Percentiles rank a stretch among this genome's conserved stretches.
Evolutionary conservation across 37 sponge, comb jelly and placozoan genomes (phyloP).

Genomic region (Halisarca cf. caerulea): DNA sequence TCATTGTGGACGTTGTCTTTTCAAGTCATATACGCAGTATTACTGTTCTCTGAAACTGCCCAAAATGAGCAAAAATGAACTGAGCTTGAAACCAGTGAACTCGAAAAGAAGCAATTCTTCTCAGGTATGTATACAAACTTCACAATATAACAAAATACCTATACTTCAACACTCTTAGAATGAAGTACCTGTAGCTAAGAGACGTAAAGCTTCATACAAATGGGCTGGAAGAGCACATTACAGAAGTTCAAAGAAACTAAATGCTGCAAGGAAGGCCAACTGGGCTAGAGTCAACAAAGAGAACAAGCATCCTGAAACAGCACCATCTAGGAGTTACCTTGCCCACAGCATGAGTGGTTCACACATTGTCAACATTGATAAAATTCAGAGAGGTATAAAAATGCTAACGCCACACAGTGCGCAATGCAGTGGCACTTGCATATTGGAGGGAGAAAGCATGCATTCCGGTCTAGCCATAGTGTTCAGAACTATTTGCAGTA

Average conservation of each 20-base stretch:
- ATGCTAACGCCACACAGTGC: background rate
- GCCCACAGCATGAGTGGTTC: conserved; percentile 3
- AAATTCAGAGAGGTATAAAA: background rate
- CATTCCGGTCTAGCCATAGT: background rate
- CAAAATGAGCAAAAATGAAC: too few relatives aligned
- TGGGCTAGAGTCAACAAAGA: background rate
- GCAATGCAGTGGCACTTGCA: background rate
- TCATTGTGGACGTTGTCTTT: too few relatives aligned
- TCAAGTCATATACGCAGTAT: too few relatives aligned
- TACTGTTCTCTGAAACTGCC: too few relatives aligned
- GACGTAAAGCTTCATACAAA: background rate
- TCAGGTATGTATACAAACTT: too few relatives aligned
- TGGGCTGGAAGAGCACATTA: background rate
- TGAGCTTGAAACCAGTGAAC: too few relatives aligned
- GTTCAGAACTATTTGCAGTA: background rate
- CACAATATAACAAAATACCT: too few relatives aligned
- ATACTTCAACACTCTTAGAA: too few relatives aligned
- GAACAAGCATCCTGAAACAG: background rate
- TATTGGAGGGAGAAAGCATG: background rate
- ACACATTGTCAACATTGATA: background rate
- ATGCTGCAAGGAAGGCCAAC: background rate
- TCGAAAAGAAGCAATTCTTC: too few relatives aligned
- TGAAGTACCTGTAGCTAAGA: too few relatives aligned
- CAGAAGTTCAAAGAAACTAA: background rate
- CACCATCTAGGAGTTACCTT: background rate